Evolutionary conservation across 1,140 invertebrate genomes (phyloP), one percentile per base, ranked within the genome.

Genomic region (Hormaphis cornu): DNA sequence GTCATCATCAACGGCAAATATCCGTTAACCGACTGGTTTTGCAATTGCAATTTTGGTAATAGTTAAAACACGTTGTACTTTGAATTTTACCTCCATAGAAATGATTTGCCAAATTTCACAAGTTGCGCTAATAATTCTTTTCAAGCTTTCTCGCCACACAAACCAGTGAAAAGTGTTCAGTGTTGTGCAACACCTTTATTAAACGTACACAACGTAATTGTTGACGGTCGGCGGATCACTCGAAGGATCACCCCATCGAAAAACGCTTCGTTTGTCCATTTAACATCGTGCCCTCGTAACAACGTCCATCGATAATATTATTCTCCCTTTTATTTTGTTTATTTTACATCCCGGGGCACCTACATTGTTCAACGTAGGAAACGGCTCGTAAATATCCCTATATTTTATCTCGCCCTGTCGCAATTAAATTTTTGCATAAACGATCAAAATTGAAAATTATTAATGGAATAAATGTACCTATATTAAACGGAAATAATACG

Each of bases 271-370:
- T 63, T 46, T 63, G 46, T 63, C 44, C 61, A n/a, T 66, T 50
- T 66, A 66, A 66, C 50, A 66, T 66, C 28, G 18, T 33, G 28
- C 28, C 40, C 44, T 66, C 44, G 61, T 66, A 50, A 66, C 18
- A 30, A 50, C n/a, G 61, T 48, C 44, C 44, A 48, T 66, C 61
- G 61, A 66, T 66, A n/a, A n/a, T n/a, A 66, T 48, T 46, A 63
- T 48, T 50, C 61, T 30, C 30, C 7, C 7, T 58, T 35, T 54
- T 12, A 33, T 66, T 48, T 66, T 50, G 18, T 24, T 50, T 4
- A 22, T 61, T 46, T 66, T 30, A 50, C 44, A 30, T 28, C 9
- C 18, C 61, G 46, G 28, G 26, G 59, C 28, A 28, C 50, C 44
- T 66, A 10, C 20, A 16, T 48, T 66, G 61, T 48, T 66, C 14